Percentiles rank a stretch among this genome's conserved stretches.
Evolutionary conservation across 2,797 vertebrate genomes (phyloP).

Genomic region (Sebastes hubbsi): DNA sequence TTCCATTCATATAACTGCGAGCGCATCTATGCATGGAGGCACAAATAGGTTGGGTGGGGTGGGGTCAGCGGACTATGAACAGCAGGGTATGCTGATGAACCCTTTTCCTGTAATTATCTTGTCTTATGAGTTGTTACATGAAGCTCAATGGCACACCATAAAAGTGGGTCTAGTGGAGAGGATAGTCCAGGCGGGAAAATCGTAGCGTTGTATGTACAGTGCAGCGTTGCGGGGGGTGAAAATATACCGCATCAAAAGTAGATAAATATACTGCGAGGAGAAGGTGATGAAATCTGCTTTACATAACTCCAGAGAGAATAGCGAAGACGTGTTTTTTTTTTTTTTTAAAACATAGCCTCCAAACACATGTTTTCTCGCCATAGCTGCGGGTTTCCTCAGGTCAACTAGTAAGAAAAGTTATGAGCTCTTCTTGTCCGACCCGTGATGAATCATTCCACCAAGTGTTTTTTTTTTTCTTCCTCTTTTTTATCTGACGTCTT

Average conservation of each 20-base stretch:
- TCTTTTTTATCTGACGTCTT: conserved; percentile 19
- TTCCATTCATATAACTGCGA: background rate
- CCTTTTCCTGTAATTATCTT: conserved; percentile 22
- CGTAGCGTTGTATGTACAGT: background rate
- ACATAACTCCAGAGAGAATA: conserved; percentile 1
- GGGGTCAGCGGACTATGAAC: conserved; percentile 24
- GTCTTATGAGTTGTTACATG: conserved; percentile 13
- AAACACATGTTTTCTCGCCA: background rate
- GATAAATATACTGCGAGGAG: background rate
- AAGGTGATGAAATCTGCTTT: conserved; percentile 22
- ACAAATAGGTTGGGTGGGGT: conserved; percentile 1
- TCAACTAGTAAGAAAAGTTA: conserved; percentile 32
- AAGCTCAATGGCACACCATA: background rate
- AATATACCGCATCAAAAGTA: background rate
- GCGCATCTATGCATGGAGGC: background rate
- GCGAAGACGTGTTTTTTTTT: background rate
- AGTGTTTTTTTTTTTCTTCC: background rate
- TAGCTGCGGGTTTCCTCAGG: conserved; percentile 11
- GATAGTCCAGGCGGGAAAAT: background rate
- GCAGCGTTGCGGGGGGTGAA: background rate
- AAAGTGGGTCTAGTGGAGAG: background rate
- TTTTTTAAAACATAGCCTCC: background rate
- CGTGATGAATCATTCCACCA: conserved; percentile 17
- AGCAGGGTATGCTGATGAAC: conserved; percentile 1
- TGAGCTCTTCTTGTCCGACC: conserved; percentile 9